These are phyloP conservation scores for Rhipidura dahli DNA, from an alignment of 2,113 vertebrate genomes.

Conservation along the genomic window DNA sequence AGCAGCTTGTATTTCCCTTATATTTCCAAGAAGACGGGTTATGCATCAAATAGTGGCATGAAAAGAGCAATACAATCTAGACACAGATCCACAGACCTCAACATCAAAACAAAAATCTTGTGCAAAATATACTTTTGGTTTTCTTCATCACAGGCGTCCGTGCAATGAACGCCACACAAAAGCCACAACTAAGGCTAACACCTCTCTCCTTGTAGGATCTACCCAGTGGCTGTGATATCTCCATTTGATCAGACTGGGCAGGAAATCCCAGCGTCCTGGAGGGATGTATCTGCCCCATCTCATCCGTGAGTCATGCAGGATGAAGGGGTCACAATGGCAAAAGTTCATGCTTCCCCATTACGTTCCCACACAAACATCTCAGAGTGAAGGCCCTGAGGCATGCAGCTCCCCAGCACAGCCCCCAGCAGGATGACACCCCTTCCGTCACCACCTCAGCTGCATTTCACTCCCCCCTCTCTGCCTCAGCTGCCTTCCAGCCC, in stretches of 20 bases:
- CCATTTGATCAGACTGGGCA: background rate
- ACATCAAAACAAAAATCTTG: background rate
- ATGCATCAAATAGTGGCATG: background rate
- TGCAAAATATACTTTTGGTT: background rate
- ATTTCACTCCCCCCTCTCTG: background rate
- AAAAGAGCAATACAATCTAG: background rate
- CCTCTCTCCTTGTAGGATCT: background rate
- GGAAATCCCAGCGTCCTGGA: conserved; percentile 20
- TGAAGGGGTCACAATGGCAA: conserved; percentile 9
- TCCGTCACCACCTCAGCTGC: accelerated
- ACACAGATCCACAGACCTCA: background rate
- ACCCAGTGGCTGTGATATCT: background rate
- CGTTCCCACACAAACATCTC: background rate
- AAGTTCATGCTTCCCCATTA: background rate
- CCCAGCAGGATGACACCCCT: background rate
- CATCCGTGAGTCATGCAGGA: conserved; percentile 41
- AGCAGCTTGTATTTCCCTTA: background rate
- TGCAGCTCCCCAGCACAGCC: accelerated
- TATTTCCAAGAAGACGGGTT: background rate
- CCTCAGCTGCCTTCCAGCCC: background rate
- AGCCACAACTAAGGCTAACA: background rate
- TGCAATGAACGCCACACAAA: accelerated
- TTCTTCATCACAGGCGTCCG: background rate
- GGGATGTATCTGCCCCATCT: conserved; percentile 12
- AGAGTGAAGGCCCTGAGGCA: accelerated